phyloP scores from a whole-genome alignment of 2,113 vertebrate species.

The Procapra przewalskii region DNA sequence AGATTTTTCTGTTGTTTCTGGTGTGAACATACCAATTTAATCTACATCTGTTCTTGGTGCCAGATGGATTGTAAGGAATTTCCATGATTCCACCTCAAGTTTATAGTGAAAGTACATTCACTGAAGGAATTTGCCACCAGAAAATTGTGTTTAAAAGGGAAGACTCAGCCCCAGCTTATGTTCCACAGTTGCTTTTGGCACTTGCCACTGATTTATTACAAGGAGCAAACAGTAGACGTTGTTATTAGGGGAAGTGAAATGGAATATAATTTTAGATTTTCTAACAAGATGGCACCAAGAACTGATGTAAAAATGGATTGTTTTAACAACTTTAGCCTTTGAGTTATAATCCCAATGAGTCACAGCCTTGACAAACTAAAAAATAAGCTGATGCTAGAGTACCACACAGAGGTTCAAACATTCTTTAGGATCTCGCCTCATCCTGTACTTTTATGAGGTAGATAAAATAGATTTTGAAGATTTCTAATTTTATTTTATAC shows the following conservation, averaged over 20 bases:
- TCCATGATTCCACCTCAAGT: not conserved
- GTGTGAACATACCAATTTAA: not conserved
- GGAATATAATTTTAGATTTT: not conserved
- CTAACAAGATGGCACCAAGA: not conserved
- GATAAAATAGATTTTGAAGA: not conserved
- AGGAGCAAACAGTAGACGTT: not conserved
- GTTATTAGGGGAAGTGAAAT: not conserved
- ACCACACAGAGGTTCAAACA: not conserved
- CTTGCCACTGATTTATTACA: not conserved
- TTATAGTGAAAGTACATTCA: slow-evolving; percentile 5
- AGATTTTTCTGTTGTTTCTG: not conserved
- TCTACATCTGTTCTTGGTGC: not conserved
- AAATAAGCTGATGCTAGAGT: not conserved
- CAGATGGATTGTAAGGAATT: not conserved
- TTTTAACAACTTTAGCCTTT: not conserved
- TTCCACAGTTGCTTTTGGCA: not conserved
- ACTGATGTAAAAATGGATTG: not conserved
- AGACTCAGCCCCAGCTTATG: not conserved
- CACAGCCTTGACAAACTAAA: not conserved
- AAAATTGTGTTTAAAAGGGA: slow-evolving; percentile 15
- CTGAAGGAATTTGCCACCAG: not conserved
- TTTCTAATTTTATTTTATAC: slow-evolving; percentile 4
- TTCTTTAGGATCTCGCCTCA: not conserved
- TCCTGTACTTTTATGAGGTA: not conserved
- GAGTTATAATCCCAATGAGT: not conserved